Conservation (phyloP, 92 coral and sea anemone genomes). For the Scolanthus callimorphus region DNA sequence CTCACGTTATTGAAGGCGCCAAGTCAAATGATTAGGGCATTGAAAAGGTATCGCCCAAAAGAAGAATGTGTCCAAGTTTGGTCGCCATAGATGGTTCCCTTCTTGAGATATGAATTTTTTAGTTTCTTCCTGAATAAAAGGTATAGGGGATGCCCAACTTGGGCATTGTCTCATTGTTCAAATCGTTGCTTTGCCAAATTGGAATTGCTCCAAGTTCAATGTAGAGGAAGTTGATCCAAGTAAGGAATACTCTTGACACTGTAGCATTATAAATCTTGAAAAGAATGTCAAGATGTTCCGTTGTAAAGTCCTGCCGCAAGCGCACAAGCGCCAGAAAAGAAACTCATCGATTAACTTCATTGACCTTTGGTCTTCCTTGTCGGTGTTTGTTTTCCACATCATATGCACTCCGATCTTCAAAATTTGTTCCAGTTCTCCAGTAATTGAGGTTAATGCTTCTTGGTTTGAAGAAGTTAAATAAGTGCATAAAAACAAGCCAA, state of each 20-base stretch:
- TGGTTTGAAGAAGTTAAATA: slow-evolving; percentile 10
- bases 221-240: slow-evolving; percentile 25
- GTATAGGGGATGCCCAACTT: no score
- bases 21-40: no score
- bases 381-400: slow-evolving; percentile 20
- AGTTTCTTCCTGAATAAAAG: no score
- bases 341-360: slow-evolving; percentile 35
- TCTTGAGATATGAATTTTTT: no score
- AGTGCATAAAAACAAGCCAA: slow-evolving; percentile 28
- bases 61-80: no score
- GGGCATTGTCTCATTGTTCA: slow-evolving; percentile 23
- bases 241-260: slow-evolving; percentile 22
- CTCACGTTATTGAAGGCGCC: no score
- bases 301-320: slow-evolving; percentile 23
- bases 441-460: slow-evolving; percentile 20
- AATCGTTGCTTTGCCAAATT: slow-evolving; percentile 42
- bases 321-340: slow-evolving; percentile 30
- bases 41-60: no score
- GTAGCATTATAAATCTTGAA: no score
- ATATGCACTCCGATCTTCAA: slow-evolving; percentile 6
- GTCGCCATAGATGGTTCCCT: no score
- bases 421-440: slow-evolving; percentile 12
- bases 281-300: slow-evolving; percentile 21
- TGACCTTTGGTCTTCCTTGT: no score
- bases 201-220: slow-evolving; percentile 37